A percentile compares a stretch with the other conserved stretches of the same genome.
These are phyloP conservation scores for Epinephelus fuscoguttatus DNA, from an alignment of 2,113 vertebrate genomes.

Conservation along the genomic window DNA sequence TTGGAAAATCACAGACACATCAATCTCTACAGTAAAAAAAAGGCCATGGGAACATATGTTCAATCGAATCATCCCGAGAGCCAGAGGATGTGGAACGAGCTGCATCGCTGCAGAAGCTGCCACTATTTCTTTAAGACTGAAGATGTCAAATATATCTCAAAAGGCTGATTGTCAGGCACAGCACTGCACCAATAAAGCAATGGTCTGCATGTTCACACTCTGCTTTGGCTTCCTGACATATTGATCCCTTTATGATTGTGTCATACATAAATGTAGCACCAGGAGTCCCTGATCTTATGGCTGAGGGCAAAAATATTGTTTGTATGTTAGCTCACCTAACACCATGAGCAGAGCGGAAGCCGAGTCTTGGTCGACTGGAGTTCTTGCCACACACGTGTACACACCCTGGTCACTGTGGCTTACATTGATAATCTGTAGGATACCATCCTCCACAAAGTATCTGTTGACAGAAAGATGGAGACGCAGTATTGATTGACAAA, in stretches of 20 bases:
- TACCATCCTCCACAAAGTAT: constrained; percentile 86
- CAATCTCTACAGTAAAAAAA: constrained; percentile 41
- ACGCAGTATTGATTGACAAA: constrained; percentile 49
- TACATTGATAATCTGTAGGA: constrained; percentile 90
- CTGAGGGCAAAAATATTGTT: constrained; percentile 1
- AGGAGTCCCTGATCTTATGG: constrained; percentile 25
- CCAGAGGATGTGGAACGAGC: constrained; percentile 52
- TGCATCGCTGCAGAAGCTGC: constrained; percentile 8
- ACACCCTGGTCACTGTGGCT: constrained; percentile 88
- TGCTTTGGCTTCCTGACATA: constrained; percentile 45
- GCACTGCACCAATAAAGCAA: constrained; percentile 27
- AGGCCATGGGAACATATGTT: constrained; percentile 36
- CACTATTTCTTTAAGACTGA: constrained; percentile 8
- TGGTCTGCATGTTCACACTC: constrained; percentile 17
- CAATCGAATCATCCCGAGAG: constrained; percentile 27
- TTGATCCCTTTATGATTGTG: constrained; percentile 40
- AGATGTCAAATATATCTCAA: constrained; percentile 17
- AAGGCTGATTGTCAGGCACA: not conserved
- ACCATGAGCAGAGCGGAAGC: constrained; percentile 86
- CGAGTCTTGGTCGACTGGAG: constrained; percentile 84
- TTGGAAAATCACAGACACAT: constrained; percentile 47
- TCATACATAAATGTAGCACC: constrained; percentile 18
- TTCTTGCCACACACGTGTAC: constrained; percentile 89
- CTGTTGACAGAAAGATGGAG: constrained; percentile 62
- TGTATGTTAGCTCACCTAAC: constrained; percentile 86